Evolutionary conservation across 1,140 invertebrate genomes (phyloP).

Genomic region (Aradophagus sp.): DNA sequence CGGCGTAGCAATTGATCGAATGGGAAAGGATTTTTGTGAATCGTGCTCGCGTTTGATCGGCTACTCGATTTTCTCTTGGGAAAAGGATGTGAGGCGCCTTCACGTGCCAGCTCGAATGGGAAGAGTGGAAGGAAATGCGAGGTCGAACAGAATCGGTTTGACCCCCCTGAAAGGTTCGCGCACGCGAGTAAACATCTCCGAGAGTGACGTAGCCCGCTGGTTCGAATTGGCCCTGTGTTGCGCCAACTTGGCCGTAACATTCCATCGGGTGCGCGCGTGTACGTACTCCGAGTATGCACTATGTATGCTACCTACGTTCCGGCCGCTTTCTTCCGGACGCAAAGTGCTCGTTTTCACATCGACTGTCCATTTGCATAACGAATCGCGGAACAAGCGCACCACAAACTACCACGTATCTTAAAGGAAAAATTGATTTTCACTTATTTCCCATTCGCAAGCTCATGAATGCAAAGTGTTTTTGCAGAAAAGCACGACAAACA

Average conservation of each 20-base stretch:
- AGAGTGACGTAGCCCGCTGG: constrained; percentile 58
- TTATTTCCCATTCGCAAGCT: constrained; percentile 20
- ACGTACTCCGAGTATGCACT: constrained; percentile 34
- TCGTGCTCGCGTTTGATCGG: constrained; percentile 55
- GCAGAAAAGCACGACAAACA: constrained; percentile 32
- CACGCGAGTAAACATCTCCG: constrained; percentile 66
- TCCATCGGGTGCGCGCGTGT: constrained; percentile 29
- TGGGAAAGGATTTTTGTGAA: constrained; percentile 17
- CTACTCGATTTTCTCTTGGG: constrained; percentile 59
- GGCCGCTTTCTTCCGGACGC: constrained; percentile 43
- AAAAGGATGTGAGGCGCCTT: constrained; percentile 58
- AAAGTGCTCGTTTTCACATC: constrained; percentile 51
- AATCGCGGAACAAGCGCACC: constrained; percentile 30
- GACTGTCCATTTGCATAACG: constrained; percentile 52
- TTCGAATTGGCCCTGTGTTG: constrained; percentile 50
- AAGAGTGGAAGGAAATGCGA: constrained; percentile 63
- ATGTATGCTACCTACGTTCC: constrained; percentile 54
- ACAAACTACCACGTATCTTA: constrained; percentile 41
- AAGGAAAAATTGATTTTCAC: constrained; percentile 43
- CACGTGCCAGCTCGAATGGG: constrained; percentile 55
- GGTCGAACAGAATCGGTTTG: constrained; percentile 67
- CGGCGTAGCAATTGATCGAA: constrained; percentile 6
- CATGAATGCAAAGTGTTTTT: constrained; percentile 45
- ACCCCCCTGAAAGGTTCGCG: constrained; percentile 64
- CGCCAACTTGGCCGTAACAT: constrained; percentile 47